Conservation (phyloP, 2,113 vertebrate genomes). For the Willisornis vidua region DNA sequence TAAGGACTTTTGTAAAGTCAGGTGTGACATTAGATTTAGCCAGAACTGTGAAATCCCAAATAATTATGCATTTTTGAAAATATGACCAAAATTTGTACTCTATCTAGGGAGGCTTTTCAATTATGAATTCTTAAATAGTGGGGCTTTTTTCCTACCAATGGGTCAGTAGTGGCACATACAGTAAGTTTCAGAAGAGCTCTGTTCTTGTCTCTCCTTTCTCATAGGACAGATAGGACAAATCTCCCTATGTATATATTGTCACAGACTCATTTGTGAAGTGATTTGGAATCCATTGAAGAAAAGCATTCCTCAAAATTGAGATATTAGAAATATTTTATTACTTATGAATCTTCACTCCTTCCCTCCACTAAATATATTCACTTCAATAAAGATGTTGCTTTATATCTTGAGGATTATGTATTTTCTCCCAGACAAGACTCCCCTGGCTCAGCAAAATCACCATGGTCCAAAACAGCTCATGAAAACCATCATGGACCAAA, state of each 20-base stretch:
- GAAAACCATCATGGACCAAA: not conserved
- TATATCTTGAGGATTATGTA: not conserved
- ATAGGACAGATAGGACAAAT: not conserved
- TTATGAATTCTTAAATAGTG: not conserved
- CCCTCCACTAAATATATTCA: not conserved
- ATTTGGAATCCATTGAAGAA: not conserved
- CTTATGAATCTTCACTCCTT: not conserved
- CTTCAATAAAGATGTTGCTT: not conserved
- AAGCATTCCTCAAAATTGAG: not conserved
- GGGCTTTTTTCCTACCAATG: not conserved
- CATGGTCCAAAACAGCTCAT: not conserved
- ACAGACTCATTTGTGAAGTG: not conserved
- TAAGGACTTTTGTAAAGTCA: not conserved
- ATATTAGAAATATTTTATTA: not conserved
- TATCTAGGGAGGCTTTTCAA: not conserved
- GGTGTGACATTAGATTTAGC: not conserved
- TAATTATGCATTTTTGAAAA: not conserved
- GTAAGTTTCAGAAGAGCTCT: not conserved
- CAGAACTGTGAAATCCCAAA: not conserved
- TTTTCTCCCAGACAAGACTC: not conserved
- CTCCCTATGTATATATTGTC: not conserved
- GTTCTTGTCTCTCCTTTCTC: not conserved
- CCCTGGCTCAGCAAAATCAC: not conserved
- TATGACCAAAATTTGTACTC: not conserved
- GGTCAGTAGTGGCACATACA: not conserved